These are phyloP conservation scores for Anastrepha obliqua DNA, from an alignment of 1,140 invertebrate species.

Conservation along the genomic window DNA sequence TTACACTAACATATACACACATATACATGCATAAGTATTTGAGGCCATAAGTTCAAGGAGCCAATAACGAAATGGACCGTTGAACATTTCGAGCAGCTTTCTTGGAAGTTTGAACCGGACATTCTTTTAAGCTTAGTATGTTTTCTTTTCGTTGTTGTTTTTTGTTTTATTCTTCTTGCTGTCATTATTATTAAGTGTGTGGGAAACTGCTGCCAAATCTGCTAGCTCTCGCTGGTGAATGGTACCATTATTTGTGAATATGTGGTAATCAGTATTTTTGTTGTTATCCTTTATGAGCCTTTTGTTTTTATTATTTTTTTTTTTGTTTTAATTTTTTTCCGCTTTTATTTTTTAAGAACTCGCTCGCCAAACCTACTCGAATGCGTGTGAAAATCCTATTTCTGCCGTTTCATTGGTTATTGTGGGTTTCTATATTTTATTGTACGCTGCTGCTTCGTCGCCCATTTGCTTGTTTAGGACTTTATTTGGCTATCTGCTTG, in stretches of 20 bases:
- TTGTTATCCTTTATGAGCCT: neutral
- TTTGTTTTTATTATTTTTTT: neutral
- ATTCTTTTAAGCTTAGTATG: neutral
- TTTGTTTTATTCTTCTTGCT: neutral
- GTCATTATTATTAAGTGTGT: conserved; percentile 20
- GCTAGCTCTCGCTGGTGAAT: neutral
- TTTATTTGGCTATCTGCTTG: neutral
- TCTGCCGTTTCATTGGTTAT: neutral
- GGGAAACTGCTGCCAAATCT: neutral
- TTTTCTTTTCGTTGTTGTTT: neutral
- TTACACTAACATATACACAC: neutral
- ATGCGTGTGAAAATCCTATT: neutral
- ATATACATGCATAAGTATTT: neutral
- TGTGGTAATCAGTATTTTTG: neutral
- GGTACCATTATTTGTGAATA: neutral
- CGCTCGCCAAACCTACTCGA: neutral
- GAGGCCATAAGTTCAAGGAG: conserved; percentile 44
- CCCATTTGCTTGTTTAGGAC: neutral
- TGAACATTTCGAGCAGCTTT: neutral
- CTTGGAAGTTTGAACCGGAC: neutral
- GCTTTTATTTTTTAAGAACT: neutral
- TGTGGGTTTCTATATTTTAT: too few relatives aligned
- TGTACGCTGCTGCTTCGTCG: neutral
- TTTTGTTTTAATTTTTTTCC: too few relatives aligned
- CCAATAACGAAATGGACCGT: neutral